Percentiles rank a stretch among this genome's conserved stretches.
Evolutionary conservation across 2,888 invertebrate species (phyloP).

Genomic region (Campoletis raptor): DNA sequence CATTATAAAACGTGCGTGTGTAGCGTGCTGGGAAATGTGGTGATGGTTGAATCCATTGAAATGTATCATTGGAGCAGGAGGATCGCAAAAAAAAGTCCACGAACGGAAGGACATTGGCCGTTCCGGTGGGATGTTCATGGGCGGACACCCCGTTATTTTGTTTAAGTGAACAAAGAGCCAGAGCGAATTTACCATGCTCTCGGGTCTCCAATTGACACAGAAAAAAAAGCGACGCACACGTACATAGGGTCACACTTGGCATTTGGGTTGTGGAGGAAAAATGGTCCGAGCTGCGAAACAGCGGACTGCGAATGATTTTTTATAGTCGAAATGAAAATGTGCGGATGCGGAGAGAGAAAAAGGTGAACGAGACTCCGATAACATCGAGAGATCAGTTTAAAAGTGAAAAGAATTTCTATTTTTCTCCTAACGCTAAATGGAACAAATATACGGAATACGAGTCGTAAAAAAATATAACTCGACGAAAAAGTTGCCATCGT

Average conservation of each 20-base stretch:
- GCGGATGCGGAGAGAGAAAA: slow-evolving; percentile 10
- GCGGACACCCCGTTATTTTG: slow-evolving; percentile 61
- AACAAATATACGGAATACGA: neutral
- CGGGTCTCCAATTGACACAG: slow-evolving; percentile 10
- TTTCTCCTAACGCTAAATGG: neutral
- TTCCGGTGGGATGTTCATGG: slow-evolving; percentile 53
- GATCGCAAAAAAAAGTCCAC: slow-evolving; percentile 8
- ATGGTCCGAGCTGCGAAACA: slow-evolving; percentile 20
- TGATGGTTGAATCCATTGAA: slow-evolving; percentile 50
- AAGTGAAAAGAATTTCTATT: neutral
- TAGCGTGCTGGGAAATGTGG: slow-evolving; percentile 23
- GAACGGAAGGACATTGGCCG: slow-evolving; percentile 36
- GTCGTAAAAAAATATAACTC: neutral
- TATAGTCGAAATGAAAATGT: slow-evolving; percentile 58
- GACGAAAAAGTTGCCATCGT: neutral
- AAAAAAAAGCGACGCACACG: neutral
- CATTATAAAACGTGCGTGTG: neutral
- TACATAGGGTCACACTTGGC: neutral
- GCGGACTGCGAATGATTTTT: slow-evolving; percentile 56
- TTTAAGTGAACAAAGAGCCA: slow-evolving; percentile 61
- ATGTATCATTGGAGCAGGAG: slow-evolving; percentile 36
- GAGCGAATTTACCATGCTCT: slow-evolving; percentile 28
- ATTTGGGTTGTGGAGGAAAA: slow-evolving; percentile 38
- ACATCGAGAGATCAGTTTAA: neutral
- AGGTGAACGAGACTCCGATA: neutral